Evolutionary conservation across 1,140 invertebrate species (phyloP).

Genomic region (Heliconius nattereri): DNA sequence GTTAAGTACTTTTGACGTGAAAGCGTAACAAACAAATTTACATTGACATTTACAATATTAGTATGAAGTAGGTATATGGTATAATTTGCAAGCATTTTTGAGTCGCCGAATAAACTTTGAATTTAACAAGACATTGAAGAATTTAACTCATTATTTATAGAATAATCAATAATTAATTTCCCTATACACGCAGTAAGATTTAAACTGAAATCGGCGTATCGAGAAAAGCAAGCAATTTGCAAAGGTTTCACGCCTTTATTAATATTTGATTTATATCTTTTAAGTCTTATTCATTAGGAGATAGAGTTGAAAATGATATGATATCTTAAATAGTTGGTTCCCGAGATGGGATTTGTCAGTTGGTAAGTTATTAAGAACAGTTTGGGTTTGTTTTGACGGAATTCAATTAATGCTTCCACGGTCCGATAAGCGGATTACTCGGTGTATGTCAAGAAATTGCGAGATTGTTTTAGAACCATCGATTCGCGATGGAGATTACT

Average conservation of each 20-base stretch:
- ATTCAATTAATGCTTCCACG: slow-evolving; percentile 58
- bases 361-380: slow-evolving; percentile 55
- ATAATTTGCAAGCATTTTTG: too few species aligned
- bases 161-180: neutral
- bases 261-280: neutral
- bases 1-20: too few species aligned
- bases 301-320: slow-evolving; percentile 18
- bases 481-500: slow-evolving; percentile 34
- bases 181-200: neutral
- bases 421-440: slow-evolving; percentile 58
- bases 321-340: neutral
- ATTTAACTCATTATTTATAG: neutral
- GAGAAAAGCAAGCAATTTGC: slow-evolving; percentile 15
- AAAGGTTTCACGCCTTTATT: slow-evolving; percentile 20
- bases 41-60: too few species aligned
- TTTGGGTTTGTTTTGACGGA: slow-evolving; percentile 61
- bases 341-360: slow-evolving; percentile 60
- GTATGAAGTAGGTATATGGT: too few species aligned
- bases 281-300: neutral
- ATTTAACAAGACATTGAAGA: neutral
- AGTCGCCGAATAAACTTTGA: too few species aligned
- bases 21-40: too few species aligned
- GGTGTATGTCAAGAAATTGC: slow-evolving; percentile 35
- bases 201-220: slow-evolving; percentile 13
- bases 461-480: slow-evolving; percentile 41